Conservation (phyloP, 2,797 vertebrate genomes). For the Aratinga solstitialis region DNA sequence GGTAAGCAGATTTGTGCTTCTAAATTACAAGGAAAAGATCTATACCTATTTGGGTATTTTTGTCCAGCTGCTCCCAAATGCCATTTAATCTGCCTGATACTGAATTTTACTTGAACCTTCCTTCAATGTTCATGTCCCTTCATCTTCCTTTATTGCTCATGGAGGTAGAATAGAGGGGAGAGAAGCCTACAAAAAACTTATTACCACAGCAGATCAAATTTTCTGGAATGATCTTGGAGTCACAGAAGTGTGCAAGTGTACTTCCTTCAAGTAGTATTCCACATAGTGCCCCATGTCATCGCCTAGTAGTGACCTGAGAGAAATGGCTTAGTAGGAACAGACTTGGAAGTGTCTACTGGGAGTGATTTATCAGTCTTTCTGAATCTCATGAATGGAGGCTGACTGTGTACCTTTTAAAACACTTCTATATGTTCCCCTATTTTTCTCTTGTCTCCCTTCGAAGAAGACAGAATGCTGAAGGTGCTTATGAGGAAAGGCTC, state of each 20-base stretch:
- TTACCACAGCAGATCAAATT: background rate
- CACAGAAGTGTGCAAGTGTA: accelerated
- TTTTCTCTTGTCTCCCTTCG: background rate
- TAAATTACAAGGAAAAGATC: background rate
- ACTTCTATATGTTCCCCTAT: background rate
- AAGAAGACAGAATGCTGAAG: background rate
- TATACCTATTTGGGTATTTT: background rate
- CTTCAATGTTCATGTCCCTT: background rate
- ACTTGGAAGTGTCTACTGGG: background rate
- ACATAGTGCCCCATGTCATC: background rate
- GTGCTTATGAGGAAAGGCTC: background rate
- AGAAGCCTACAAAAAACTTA: background rate
- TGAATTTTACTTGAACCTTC: background rate
- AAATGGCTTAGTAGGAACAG: background rate
- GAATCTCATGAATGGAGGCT: background rate
- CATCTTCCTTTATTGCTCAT: background rate
- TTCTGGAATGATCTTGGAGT: background rate
- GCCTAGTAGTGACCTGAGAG: background rate
- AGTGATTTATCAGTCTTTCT: background rate
- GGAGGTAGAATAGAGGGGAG: background rate
- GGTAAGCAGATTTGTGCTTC: background rate
- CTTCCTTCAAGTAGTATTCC: background rate
- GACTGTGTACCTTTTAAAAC: background rate
- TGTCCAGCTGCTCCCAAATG: background rate
- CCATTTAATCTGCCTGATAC: background rate